These are phyloP conservation scores for Camelus bactrianus DNA, from an alignment of 2,113 vertebrate genomes.

Conservation along the genomic window DNA sequence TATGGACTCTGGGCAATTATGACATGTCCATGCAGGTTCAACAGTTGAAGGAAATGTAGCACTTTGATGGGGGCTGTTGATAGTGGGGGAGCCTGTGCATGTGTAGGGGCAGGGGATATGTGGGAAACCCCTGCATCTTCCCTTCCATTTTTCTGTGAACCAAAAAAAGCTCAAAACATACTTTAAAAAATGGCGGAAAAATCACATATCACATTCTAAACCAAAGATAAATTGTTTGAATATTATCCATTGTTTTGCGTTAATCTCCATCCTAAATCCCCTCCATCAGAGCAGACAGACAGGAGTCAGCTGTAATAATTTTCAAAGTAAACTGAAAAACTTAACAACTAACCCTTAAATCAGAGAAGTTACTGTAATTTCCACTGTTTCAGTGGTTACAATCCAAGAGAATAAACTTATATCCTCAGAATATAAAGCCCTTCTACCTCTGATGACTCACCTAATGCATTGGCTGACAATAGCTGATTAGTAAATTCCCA, in stretches of 20 bases:
- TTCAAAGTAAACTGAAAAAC: conserved; percentile 40
- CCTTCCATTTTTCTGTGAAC: conserved; percentile 3
- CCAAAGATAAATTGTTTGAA: conserved; percentile 30
- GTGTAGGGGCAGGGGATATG: background rate
- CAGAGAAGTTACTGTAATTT: background rate
- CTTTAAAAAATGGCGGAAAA: background rate
- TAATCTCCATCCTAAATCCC: background rate
- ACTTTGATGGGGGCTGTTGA: background rate
- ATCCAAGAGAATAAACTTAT: background rate
- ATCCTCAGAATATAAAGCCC: conserved; percentile 15
- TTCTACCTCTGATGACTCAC: conserved; percentile 38
- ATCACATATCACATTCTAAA: conserved; percentile 40
- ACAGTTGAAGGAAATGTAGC: background rate
- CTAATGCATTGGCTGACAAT: conserved; percentile 29
- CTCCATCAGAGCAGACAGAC: background rate
- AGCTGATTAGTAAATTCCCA: conserved; percentile 71
- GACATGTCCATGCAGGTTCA: background rate
- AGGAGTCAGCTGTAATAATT: background rate
- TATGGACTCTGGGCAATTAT: background rate
- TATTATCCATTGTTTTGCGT: conserved; percentile 42
- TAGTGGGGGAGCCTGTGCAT: background rate
- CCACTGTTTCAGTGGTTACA: conserved; percentile 2
- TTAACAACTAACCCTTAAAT: conserved; percentile 36
- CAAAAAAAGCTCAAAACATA: background rate
- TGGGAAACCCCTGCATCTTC: background rate